Base-by-base conservation (phyloP, 2,888 invertebrate genomes). In the Melanostoma mellinum region DNA sequence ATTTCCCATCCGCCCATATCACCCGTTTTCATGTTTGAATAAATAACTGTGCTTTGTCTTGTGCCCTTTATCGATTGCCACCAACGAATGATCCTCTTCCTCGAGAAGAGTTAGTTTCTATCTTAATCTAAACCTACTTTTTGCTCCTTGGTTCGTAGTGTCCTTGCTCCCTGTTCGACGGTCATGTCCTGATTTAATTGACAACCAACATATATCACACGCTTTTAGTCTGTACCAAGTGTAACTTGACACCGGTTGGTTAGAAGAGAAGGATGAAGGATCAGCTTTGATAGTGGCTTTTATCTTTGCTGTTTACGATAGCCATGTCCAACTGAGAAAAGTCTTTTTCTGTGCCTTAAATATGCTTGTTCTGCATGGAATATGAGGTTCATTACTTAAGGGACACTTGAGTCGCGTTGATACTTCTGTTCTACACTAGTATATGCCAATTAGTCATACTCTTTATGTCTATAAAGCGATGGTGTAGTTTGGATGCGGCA, bases 171-270 rank as follows among this genome's bases (percentile, higher is more conserved):
- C 68, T 73, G 65, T 61, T 76, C 44, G n/a, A 56, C 48, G 60
- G 74, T 60, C 82, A 88, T 89, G 89, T 88, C 88, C 88, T 89
- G 90, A 89, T 90, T 90, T 90, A 90, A 90, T 90, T 90, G 90
- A 90, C 90, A 90, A 89, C 58, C 58, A 78, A 58, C 78, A 73
- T 84, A 84, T 84, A 84, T 84, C 82, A 78, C 82, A 78, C 56
- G 69, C 69, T 84, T 74, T 78, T 82, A 82, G 82, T 56, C 73
- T 52, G 9, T 35, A 65, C 65, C 68, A 73, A 68, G 52, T 63
- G 72, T 61, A 77, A 81, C 77, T 67, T 67, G 72, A 77, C 68
- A 72, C 68, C 32, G 55, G 58, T 52, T 40, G 35, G 50, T 9
- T 50, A n/a, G 42, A 32, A 33, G 4, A 38, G 42, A 35, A 60